Conservation (phyloP, 2,888 invertebrate species). For the Venusia cambrica region DNA sequence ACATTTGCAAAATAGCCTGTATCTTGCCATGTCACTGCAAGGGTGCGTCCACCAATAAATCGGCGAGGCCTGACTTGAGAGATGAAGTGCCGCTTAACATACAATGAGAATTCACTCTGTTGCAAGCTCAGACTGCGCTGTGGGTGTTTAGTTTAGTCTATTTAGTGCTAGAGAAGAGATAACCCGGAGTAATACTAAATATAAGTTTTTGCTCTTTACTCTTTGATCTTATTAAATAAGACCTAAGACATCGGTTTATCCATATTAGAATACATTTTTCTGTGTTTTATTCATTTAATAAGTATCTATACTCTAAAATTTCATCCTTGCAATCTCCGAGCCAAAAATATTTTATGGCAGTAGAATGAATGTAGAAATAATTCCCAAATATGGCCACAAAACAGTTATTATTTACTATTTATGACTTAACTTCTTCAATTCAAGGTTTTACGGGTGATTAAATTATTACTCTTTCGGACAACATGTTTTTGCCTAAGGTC, state of each 20-base stretch:
- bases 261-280: too few species aligned
- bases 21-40: constrained; percentile 49
- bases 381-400: constrained; percentile 21
- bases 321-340: too few species aligned
- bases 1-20: constrained; percentile 19
- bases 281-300: too few species aligned
- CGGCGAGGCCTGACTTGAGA: constrained; percentile 59
- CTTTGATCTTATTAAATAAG: too few species aligned
- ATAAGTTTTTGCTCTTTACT: too few species aligned
- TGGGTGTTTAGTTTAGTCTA: constrained; percentile 37
- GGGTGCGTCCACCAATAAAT: constrained; percentile 76
- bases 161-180: constrained; percentile 34
- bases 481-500: constrained; percentile 29
- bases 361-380: too few species aligned
- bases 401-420: constrained; percentile 24
- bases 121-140: constrained; percentile 57
- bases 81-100: constrained; percentile 79
- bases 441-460: constrained; percentile 29
- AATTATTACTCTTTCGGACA: constrained; percentile 22
- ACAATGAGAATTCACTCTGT: constrained; percentile 71
- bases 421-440: constrained; percentile 18
- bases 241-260: too few species aligned
- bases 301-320: too few species aligned
- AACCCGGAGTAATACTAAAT: too few species aligned
- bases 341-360: too few species aligned